Evolutionary conservation across 2,113 vertebrate species (phyloP).

Genomic region (Geococcyx californianus): DNA sequence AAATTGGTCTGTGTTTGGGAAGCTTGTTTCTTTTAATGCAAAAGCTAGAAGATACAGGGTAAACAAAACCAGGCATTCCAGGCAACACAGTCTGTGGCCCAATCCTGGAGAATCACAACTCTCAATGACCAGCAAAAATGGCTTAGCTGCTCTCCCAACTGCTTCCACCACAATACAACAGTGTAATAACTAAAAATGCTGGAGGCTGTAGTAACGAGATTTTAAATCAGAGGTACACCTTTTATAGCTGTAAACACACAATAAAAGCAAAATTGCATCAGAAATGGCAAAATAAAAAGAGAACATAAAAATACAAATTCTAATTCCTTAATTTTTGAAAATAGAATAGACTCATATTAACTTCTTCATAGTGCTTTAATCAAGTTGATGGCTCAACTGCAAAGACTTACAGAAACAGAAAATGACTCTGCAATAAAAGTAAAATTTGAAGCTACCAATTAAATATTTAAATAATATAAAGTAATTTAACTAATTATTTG

Average conservation of each 20-base stretch:
- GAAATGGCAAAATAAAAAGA: background rate
- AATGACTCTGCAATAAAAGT: background rate
- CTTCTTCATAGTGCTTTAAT: background rate
- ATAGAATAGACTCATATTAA: background rate
- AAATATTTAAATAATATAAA: background rate
- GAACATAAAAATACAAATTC: background rate
- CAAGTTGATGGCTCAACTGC: background rate
- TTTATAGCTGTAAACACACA: background rate
- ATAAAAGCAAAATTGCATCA: background rate
- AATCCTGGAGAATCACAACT: background rate
- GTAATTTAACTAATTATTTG: background rate
- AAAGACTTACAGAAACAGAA: background rate
- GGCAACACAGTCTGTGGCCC: background rate
- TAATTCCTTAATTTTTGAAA: background rate
- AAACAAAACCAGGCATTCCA: background rate
- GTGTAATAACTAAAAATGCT: background rate
- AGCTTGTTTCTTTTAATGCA: background rate
- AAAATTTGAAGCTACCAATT: background rate
- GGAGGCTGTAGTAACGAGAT: background rate
- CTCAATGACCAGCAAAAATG: background rate
- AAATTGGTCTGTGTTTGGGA: background rate
- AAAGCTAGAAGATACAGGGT: background rate
- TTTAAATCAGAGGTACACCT: background rate
- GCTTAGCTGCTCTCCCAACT: background rate
- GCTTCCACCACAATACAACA: background rate